Base-by-base conservation (phyloP, 2,797 vertebrate species). In the Phrynocephalus forsythii region DNA sequence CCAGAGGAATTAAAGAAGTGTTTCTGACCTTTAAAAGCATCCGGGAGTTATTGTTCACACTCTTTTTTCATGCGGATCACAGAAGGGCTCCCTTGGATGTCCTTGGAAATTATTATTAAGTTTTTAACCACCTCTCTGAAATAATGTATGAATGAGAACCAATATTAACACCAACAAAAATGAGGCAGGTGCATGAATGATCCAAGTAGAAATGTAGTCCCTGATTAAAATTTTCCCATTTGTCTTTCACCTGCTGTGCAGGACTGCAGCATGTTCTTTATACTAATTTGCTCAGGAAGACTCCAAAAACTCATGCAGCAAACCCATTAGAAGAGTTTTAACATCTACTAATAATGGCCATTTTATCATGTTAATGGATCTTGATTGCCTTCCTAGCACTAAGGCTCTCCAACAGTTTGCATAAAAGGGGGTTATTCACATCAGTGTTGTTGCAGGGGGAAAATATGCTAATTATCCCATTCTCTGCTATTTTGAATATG, bases 1-100 rank as follows among this genome's bases (percentile, higher is more conserved):
- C 71, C 0, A 1, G 66, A 28, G 80, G 71, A 1, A 0, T 6
- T 24, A 1, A 82, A 90, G 38, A 79, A 68, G n/a, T 80, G 24
- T 44, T 38, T 68, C 18, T 60, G 75, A 60, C 71, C 71, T 69
- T 67, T 68, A 84, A 67, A 85, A 75, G 56, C 69, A 73, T 73
- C 83, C n/a, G 66, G 30, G 15, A 84, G 24, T 28, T 3, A 24
- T 44, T 26, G 3, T 52, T 66, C 66, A 75, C 33, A 22, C 24
- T 66, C 6, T 50, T 87, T 44, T 86, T 80, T 80, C 26, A 81
- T 30, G 28, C 1, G 73, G 73, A 48, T 8, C 16, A 11, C 71
- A 81, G 63, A 3, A 20, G 11, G 22, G 18, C 63, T 52, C 20
- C 60, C 38, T 71, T n/a, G 48, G 28, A 50, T 44, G 56, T 71